Base-by-base conservation (phyloP, 2,888 invertebrate genomes). In the Epinotia demarniana region DNA sequence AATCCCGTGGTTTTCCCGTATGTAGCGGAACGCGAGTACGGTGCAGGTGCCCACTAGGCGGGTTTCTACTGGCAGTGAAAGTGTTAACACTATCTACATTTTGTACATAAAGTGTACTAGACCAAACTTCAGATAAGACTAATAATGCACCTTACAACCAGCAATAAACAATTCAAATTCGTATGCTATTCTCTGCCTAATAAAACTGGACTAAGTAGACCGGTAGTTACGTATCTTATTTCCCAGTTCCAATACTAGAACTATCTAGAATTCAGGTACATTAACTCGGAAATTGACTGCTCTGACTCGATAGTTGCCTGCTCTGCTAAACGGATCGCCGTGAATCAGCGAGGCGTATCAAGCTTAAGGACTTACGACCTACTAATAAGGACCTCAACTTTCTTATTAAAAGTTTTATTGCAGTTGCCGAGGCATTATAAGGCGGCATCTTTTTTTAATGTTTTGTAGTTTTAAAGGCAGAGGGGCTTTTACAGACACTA, bases 281-380 rank as follows among this genome's bases (percentile, higher is more conserved):
- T 67, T 9, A 46, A 46, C 55, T 62, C 61, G 61, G 68, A 68
- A 73, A 68, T 73, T 62, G 61, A 19, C 53, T 19, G 73, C 39
- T 60, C 60, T 18, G 27, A 67, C 49, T 73, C 61, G n/a, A 67
- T 63, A 63, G n/a, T n/a, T n/a, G n/a, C n/a, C n/a, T n/a, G n/a
- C n/a, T n/a, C 69, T 39, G 33, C 27, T 69, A 63, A 74, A 58
- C 49, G 74, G 57, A 74, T 74, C 74, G 27, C 57, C 23, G 72
- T 74, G 63, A 63, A 63, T 70, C 63, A 69, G 69, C 74, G 39
- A 13, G 46, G n/a, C 49, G 16, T 16, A 8, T 39, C 33, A 39
- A 33, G 33, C 27, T 49, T 55, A 19, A 70, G 33, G 58, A 69
- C 57, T 43, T 69, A 57, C 69, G 73, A 39, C 61, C 55, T 11